Evolutionary conservation across 2,797 vertebrate species (phyloP).

Genomic region (Ctenosaura bakeri): DNA sequence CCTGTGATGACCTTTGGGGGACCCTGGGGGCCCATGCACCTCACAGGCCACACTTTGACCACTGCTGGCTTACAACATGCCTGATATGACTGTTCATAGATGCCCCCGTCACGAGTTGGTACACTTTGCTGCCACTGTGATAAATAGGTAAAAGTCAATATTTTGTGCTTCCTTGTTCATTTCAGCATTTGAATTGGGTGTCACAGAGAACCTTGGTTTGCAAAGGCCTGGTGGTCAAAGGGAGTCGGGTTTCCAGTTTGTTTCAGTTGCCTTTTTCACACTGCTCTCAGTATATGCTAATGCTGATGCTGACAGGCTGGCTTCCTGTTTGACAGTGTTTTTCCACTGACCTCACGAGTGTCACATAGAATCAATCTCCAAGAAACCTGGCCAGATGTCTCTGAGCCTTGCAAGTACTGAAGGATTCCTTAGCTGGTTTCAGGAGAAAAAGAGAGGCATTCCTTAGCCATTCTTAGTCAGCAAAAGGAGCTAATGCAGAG

Average conservation of each 20-base stretch:
- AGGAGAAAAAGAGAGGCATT: background rate
- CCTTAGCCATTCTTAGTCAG: background rate
- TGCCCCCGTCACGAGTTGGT: too few relatives aligned
- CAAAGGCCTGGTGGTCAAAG: background rate
- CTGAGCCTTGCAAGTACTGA: background rate
- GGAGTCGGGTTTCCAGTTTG: background rate
- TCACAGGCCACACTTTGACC: too few relatives aligned
- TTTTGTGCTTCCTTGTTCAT: background rate
- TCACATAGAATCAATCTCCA: background rate
- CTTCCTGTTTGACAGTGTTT: constrained; percentile 17
- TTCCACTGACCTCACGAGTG: background rate
- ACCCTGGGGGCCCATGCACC: too few relatives aligned
- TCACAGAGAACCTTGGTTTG: background rate
- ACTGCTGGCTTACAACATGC: too few relatives aligned
- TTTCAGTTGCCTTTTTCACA: background rate
- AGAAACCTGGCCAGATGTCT: background rate
- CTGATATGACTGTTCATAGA: background rate
- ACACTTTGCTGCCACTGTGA: too few relatives aligned
- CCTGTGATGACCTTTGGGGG: too few relatives aligned
- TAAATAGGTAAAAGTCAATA: background rate
- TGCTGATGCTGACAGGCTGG: background rate
- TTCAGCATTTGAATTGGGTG: background rate
- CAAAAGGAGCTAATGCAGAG: background rate
- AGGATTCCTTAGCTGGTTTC: background rate
- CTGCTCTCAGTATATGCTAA: background rate